These are phyloP conservation scores for Polydrusus cervinus DNA, from an alignment of 2,888 invertebrate genomes.

Conservation along the genomic window DNA sequence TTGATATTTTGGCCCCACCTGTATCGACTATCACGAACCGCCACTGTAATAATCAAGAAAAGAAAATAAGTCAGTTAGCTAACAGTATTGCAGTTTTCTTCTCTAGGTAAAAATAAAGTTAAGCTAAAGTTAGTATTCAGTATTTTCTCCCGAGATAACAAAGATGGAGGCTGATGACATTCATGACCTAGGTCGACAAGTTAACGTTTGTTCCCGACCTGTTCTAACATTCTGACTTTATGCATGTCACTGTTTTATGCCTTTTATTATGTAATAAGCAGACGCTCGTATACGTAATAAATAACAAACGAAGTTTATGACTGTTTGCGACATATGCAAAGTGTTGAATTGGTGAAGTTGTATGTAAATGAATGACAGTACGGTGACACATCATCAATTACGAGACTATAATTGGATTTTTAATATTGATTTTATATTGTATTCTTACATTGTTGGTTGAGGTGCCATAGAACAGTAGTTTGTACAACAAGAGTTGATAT, in stretches of 20 bases:
- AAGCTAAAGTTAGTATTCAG: background rate
- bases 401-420: constrained; percentile 2
- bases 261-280: constrained; percentile 27
- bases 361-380: constrained; percentile 9
- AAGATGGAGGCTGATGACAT: constrained; percentile 14
- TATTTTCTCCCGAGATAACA: background rate
- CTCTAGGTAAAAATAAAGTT: background rate
- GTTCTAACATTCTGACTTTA: constrained; percentile 9
- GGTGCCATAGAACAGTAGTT: no score
- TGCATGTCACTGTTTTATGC: constrained; percentile 21
- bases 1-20: no score
- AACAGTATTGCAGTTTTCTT: background rate
- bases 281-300: constrained; percentile 13
- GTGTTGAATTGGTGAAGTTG: constrained; percentile 18
- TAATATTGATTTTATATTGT: background rate
- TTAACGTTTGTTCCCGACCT: constrained; percentile 15
- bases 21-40: no score
- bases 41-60: no score
- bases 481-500: no score
- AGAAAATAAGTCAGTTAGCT: no score
- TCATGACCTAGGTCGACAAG: constrained; percentile 2
- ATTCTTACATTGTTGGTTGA: background rate
- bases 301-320: constrained; percentile 28
- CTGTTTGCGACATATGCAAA: constrained; percentile 27
- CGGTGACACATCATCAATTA: constrained; percentile 21